Evolutionary conservation across 2,888 invertebrate species (phyloP), one percentile per base, ranked within the genome.

Genomic region (Drosophila ustulata): DNA sequence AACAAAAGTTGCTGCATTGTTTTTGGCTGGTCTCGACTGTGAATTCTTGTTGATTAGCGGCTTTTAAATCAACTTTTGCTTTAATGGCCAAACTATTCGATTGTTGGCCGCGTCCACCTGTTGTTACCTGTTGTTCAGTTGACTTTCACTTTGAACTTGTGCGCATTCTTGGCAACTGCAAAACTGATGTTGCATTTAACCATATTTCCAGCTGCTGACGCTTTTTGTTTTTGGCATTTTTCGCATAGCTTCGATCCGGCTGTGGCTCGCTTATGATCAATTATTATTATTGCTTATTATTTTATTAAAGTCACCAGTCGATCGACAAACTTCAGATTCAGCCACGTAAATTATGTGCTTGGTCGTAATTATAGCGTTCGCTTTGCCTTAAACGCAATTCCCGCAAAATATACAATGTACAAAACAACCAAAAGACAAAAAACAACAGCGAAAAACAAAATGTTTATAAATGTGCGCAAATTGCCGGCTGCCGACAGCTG

Each of bases 231-330:
- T 46, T 55, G 23, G 30, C 57, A 70, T 74, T 66, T 64, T 52
- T 68, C n/a, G 56, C 47, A 78, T 78, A 41, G 66, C 59, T 62
- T 47, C 37, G 74, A 55, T 58, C 57, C 34, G 34, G 34, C 34
- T 34, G 34, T 34, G 23, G 18, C 47, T 70, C 58, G 53, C 55
- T 78, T 78, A 69, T 64, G 78, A 70, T 68, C 75, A 68, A 70
- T 79, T 81, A 75, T 81, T 66, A 68, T 75, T 75, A 64, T 66
- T 65, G 79, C 79, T 78, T 75, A 78, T 78, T 78, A 81, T 81
- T 74, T 80, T 78, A 81, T 73, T 78, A 66, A 69, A 66, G 66
- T 78, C 69, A 62, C 59, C 55, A 46, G 5, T 34, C 11, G 30
- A 46, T 37, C 34, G n/a, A n/a, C 37, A 30, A 32, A 26, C 43